Base-by-base conservation (phyloP, 1,140 invertebrate species). In the Drosophila serrata region DNA sequence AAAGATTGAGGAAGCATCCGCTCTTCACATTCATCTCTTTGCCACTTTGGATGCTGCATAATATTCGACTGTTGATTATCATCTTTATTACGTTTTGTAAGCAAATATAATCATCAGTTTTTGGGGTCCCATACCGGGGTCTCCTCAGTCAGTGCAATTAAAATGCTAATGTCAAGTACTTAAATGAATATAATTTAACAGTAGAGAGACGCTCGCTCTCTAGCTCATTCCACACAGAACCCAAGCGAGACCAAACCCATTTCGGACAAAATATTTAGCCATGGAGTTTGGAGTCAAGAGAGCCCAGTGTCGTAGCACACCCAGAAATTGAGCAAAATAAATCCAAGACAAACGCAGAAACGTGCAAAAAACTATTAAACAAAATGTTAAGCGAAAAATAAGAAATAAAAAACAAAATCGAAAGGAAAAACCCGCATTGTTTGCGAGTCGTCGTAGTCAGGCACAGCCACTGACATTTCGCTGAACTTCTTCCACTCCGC, bases 1-100 rank as follows among this genome's bases (percentile, higher is more conserved):
- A 67, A 86, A 82, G 79, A 72, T 88, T 67, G 73, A 84, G 82
- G 84, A 87, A 87, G 75, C 82, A 82, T 68, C 70, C 48, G 60
- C 58, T 79, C 29, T 27, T 45, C 43, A 17, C 57, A 39, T 70
- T 79, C 62, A 49, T 63, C 80, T 75, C 49, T 37, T 29, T 58
- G 56, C 45, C 61, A 60, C 51, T 55, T 64, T 49, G 22, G 42
- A 69, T 15, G 19, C 57, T 68, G 68, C 63, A 82, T 76, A 60
- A 69, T 53, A 53, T 79, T 65, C 55, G 45, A 17, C 33, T 43
- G 19, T 37, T 45, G 49, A 68, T 68, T 68, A 77, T 60, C 22
- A 77, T 76, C 40, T 40, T 76, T 57, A 59, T 53, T 67, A 53
- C n/a, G 31, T 59, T 59, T 76, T 45, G 51, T 35, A 37, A 35